phyloP scores from a whole-genome alignment of 2,888 invertebrate species.

The Lasius platythorax region DNA sequence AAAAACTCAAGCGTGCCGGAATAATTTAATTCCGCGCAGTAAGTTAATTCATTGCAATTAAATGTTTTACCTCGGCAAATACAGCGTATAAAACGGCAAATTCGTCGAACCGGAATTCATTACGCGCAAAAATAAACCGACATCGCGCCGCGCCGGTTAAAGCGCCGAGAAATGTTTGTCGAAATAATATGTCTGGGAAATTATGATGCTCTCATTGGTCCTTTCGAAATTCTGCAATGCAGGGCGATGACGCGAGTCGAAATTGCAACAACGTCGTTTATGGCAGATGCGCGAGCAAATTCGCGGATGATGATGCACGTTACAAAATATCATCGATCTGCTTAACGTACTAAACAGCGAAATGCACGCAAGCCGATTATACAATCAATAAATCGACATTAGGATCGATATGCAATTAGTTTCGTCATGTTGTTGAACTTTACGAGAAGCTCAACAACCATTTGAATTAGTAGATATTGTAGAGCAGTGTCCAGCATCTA shows the following conservation, averaged over 20 bases:
- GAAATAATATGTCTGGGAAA: constrained; percentile 53
- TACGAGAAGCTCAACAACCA: constrained; percentile 23
- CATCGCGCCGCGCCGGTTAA: constrained; percentile 8
- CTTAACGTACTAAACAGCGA: constrained; percentile 64
- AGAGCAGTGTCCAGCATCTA: neutral
- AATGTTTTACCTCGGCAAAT: constrained; percentile 47
- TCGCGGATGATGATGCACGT: constrained; percentile 42
- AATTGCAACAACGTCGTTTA: neutral
- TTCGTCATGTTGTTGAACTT: neutral
- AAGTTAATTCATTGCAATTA: constrained; percentile 49
- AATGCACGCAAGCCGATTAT: constrained; percentile 64
- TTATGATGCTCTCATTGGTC: constrained; percentile 31
- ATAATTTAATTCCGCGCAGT: constrained; percentile 49
- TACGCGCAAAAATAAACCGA: constrained; percentile 46
- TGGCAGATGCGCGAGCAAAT: constrained; percentile 45
- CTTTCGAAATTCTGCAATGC: constrained; percentile 40
- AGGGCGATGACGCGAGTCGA: neutral
- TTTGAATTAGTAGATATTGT: neutral
- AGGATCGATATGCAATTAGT: constrained; percentile 63
- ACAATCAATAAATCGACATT: constrained; percentile 62
- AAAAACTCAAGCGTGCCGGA: constrained; percentile 49
- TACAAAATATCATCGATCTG: constrained; percentile 61
- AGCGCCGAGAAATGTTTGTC: constrained; percentile 30
- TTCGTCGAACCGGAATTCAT: constrained; percentile 50
- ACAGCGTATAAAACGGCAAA: constrained; percentile 46